Evolutionary conservation across 1,140 invertebrate species (phyloP), one percentile per base, ranked within the genome.

Genomic region (Babylonia areolata): DNA sequence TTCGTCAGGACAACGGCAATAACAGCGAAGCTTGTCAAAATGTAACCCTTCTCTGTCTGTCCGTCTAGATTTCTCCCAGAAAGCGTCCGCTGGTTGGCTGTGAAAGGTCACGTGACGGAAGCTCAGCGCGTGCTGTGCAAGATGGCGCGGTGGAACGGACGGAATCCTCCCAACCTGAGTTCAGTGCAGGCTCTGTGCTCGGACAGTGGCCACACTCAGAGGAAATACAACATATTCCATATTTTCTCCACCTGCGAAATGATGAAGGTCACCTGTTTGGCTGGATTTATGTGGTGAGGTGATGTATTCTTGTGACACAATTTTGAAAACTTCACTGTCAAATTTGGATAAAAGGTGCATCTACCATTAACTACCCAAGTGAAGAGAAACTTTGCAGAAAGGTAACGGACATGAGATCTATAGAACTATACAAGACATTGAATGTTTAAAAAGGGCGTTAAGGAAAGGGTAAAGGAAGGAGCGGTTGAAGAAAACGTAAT

Each of bases 71-170:
- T 80, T n/a, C 85, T 91, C n/a, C 91, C 91, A 15, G 91, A 92
- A 64, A 90, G 89, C 54, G 42, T 89, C 28, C 87, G 91, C 33
- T 92, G 90, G 90, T 69, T 92, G 42, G 79, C 87, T 28, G 73
- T 82, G 3, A 89, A 88, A 64, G 88, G 90, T 3, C 85, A 87
- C 12, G 73, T 87, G 54, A 79, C 89, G 28, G 88, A 91, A 39
- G 90, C 90, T 1, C 87, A 88, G 31, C 31, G 78, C 35, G 85
- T 91, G 23, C 42, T 90, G 17, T 40, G 77, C 28, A 31, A 75
- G 69, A 87, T 90, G 17, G 90, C 91, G 17, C 64, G 84, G 23
- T 87, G 83, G 35, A 92, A 92, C n/a, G 40, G 31, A 23, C 40
- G 58, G 23, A 15, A 28, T 5, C 58, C 58, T 5, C 58, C 58